Evolutionary conservation across 2,888 invertebrate species (phyloP).

Genomic region (Alcis repandata): DNA sequence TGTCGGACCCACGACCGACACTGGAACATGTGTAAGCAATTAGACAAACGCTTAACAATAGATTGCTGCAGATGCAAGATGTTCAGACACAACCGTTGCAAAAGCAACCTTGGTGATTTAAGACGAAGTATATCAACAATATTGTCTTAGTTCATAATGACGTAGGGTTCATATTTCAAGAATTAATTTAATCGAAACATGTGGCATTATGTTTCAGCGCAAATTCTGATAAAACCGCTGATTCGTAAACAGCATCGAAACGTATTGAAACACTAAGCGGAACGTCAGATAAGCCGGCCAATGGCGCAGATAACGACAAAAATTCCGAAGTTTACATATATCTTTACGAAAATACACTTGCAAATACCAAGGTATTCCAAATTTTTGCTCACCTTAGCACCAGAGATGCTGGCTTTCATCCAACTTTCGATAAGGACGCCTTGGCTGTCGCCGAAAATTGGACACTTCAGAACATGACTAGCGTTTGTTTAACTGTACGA

Average conservation of each 20-base stretch:
- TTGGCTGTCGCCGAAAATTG: slow-evolving; percentile 80
- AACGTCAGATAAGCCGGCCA: slow-evolving; percentile 64
- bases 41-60: slow-evolving; percentile 49
- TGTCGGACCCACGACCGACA: slow-evolving; percentile 38
- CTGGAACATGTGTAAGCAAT: slow-evolving; percentile 49
- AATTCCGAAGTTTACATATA: slow-evolving; percentile 50
- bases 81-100: slow-evolving; percentile 38
- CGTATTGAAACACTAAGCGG: slow-evolving; percentile 58
- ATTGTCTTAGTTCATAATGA: slow-evolving; percentile 1
- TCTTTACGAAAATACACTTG: slow-evolving; percentile 53
- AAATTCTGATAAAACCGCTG: slow-evolving; percentile 53
- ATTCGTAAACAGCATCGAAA: slow-evolving; percentile 58
- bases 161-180: slow-evolving; percentile 6
- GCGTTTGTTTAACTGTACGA: slow-evolving; percentile 37
- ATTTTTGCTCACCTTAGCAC: slow-evolving; percentile 79
- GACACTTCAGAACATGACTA: slow-evolving; percentile 67
- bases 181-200: slow-evolving; percentile 4
- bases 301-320: slow-evolving; percentile 63
- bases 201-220: slow-evolving; percentile 15
- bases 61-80: slow-evolving; percentile 38
- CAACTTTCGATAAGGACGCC: slow-evolving; percentile 77
- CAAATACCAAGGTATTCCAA: slow-evolving; percentile 57
- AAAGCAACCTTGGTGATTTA: slow-evolving; percentile 26
- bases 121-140: neutral
- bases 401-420: slow-evolving; percentile 84